A percentile compares a stretch with the other conserved stretches of the same genome.
These are phyloP conservation scores for Odontesthes bonariensis DNA, from an alignment of 2,113 vertebrate genomes.

Conservation along the genomic window DNA sequence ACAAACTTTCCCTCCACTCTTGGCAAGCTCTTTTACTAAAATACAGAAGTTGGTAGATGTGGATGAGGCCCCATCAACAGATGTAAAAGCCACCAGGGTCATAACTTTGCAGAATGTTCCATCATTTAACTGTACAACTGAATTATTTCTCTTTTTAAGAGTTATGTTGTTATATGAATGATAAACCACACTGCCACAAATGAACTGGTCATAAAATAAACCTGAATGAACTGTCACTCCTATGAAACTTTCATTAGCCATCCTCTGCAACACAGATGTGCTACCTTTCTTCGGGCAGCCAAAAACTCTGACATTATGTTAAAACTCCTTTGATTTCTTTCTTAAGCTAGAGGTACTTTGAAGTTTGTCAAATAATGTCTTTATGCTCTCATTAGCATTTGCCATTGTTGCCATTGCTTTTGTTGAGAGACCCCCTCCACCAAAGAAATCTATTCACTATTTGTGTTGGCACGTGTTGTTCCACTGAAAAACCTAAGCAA, in stretches of 20 bases:
- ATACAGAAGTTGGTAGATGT: not conserved
- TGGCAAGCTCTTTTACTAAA: slow-evolving; percentile 5
- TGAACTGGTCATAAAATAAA: not conserved
- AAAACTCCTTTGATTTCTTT: slow-evolving; percentile 2
- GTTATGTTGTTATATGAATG: not conserved
- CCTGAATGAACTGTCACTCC: not conserved
- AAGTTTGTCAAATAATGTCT: slow-evolving; percentile 4
- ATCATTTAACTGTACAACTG: not conserved
- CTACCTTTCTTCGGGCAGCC: not conserved
- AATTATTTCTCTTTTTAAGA: slow-evolving; percentile 2
- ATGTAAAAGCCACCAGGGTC: not conserved
- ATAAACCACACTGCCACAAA: not conserved
- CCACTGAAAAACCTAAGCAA: slow-evolving; percentile 17
- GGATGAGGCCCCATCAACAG: not conserved
- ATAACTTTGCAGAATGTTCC: not conserved
- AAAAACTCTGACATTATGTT: slow-evolving; percentile 4
- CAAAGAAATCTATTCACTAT: slow-evolving; percentile 7
- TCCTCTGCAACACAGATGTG: slow-evolving; percentile 1
- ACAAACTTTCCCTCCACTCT: not conserved
- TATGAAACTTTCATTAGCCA: not conserved
- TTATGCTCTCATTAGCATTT: slow-evolving; percentile 16
- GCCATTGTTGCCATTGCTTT: slow-evolving; percentile 13
- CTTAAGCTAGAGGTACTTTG: not conserved
- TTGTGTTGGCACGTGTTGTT: slow-evolving; percentile 7
- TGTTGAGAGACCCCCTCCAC: slow-evolving; percentile 11